Base-by-base conservation (phyloP, 2,888 invertebrate species). In the Hypomecis atomaria region DNA sequence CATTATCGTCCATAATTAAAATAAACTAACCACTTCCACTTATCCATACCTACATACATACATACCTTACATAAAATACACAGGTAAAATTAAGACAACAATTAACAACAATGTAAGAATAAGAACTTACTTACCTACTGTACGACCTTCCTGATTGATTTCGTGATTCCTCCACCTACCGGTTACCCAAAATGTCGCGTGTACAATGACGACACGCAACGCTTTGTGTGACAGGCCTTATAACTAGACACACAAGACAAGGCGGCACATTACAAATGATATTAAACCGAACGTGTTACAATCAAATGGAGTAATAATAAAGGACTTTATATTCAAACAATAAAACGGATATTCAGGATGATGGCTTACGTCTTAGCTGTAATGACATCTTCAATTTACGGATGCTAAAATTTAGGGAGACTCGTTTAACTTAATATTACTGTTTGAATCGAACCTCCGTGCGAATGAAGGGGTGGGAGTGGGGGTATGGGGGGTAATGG, bases 261-360 rank as follows among this genome's bases (percentile, higher is more conserved):
- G 54, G 5, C 23, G 44, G 48, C 44, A 49, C 57, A 36, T 50
- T 42, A 50, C 55, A 49, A 58, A 59, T 45, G 44, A 40, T 59
- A 50, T 60, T 60, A 60, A 65, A 59, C 73, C 69, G 79, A 86
- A 83, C 81, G 82, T 85, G 84, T 83, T 82, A 85, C 80, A 86
- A 86, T 87, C 82, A 81, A 86, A 87, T 78, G 71, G 82, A 76
- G 86, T 78, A 82, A 81, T 89, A 87, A 78, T 78, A 89, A 89
- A 85, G 78, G 81, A 80, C 87, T 88, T 91, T 89, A 90, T 86
- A 88, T 83, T 87, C 86, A 77, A 86, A 89, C 88, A 86, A 85
- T 92, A 89, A 92, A 92, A 89, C 78, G 84, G 86, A 86, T 86
- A 85, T 86, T 86, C 83, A 75, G 78, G 79, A 83, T 81, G 85